A percentile compares a stretch with the other conserved stretches of the same genome.
Conservation (phyloP, 2,888 invertebrate species). For the Exephanes ischioxanthus region DNA sequence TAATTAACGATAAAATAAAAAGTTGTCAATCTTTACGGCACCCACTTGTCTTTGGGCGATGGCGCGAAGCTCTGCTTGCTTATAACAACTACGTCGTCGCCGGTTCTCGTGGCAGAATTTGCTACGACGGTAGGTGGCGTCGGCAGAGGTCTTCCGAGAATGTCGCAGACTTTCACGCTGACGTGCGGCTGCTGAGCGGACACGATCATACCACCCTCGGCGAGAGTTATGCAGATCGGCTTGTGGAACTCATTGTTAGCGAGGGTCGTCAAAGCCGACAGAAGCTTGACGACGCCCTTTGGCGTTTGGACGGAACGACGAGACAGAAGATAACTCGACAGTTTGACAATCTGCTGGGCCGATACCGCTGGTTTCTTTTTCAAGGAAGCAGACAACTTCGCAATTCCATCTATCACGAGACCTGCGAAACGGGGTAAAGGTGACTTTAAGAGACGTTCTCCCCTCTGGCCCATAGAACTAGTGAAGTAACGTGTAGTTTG, state of each 20-base stretch:
- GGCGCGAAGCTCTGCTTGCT: slow-evolving; percentile 87
- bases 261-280: slow-evolving; percentile 91
- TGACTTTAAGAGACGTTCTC: slow-evolving; percentile 6
- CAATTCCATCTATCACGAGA: slow-evolving; percentile 88
- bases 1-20: not conserved
- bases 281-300: slow-evolving; percentile 92
- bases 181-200: slow-evolving; percentile 91
- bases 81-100: slow-evolving; percentile 91
- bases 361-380: slow-evolving; percentile 90
- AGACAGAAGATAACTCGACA: slow-evolving; percentile 95
- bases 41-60: slow-evolving; percentile 83
- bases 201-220: slow-evolving; percentile 91
- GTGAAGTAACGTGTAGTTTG: slow-evolving; percentile 5
- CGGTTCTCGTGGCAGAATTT: slow-evolving; percentile 90
- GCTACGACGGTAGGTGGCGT: slow-evolving; percentile 89
- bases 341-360: slow-evolving; percentile 93
- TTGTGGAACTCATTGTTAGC: slow-evolving; percentile 89
- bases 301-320: slow-evolving; percentile 95
- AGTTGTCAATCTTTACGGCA: slow-evolving; percentile 44
- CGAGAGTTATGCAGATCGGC: slow-evolving; percentile 94
- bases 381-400: slow-evolving; percentile 87
- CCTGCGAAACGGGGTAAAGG: slow-evolving; percentile 80
- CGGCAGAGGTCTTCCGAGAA: slow-evolving; percentile 90
- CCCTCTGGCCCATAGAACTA: not conserved
- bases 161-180: slow-evolving; percentile 90